These are phyloP conservation scores for Monochamus saltuarius DNA, from an alignment of 1,140 invertebrate genomes.

Conservation along the genomic window DNA sequence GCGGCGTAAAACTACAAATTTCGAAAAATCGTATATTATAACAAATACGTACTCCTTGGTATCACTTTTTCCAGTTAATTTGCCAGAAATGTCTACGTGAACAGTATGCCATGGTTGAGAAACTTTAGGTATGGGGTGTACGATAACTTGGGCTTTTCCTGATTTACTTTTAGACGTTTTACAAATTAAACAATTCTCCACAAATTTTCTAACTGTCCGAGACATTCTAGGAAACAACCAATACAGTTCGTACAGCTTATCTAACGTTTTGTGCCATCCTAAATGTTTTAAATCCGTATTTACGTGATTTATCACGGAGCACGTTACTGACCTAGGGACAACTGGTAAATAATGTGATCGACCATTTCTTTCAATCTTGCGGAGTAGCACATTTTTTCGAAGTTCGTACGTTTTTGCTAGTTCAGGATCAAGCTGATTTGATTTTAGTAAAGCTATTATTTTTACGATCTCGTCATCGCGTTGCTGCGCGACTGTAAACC, in stretches of 20 bases:
- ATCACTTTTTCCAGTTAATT: too few relatives aligned
- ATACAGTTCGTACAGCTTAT: conserved; percentile 43
- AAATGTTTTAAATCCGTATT: conserved; percentile 37
- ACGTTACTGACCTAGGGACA: conserved; percentile 31
- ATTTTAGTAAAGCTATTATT: conserved; percentile 14
- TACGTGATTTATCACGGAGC: conserved; percentile 35
- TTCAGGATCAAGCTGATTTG: conserved; percentile 4
- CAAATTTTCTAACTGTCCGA: conserved; percentile 39
- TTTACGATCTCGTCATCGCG: conserved; percentile 17
- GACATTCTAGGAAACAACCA: conserved; percentile 44
- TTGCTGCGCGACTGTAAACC: conserved; percentile 27
- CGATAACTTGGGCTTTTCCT: conserved; percentile 2
- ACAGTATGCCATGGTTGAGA: conserved; percentile 13
- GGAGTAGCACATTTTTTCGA: conserved; percentile 1
- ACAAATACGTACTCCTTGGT: too few relatives aligned
- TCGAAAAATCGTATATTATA: too few relatives aligned
- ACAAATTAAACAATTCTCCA: conserved; percentile 39
- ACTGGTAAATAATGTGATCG: conserved; percentile 31
- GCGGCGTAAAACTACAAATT: too few relatives aligned
- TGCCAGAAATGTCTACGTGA: conserved; percentile 18
- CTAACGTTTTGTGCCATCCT: conserved; percentile 44
- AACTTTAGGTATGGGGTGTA: conserved; percentile 19
- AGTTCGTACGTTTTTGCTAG: conserved; percentile 7
- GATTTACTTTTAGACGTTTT: conserved; percentile 32
- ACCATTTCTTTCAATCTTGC: conserved; percentile 28